These are phyloP conservation scores for Megaceryle torquata DNA, from an alignment of 2,113 vertebrate genomes.

Conservation along the genomic window DNA sequence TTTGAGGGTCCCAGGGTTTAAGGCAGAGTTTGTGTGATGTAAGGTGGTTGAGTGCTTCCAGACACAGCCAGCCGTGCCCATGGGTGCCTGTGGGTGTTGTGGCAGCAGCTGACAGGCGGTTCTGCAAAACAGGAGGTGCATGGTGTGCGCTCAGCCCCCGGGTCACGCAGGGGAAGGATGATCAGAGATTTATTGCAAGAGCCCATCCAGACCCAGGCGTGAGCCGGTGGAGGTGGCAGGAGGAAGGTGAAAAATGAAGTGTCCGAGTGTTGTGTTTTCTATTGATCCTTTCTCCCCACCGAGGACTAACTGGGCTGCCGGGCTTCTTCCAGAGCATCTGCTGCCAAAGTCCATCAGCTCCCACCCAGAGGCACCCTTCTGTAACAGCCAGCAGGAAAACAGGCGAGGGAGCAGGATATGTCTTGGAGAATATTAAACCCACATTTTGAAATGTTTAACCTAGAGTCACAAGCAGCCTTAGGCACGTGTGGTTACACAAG, in stretches of 20 bases:
- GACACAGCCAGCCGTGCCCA: rapidly evolving
- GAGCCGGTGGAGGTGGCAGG: background rate
- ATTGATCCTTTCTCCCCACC: background rate
- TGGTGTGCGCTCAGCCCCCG: background rate
- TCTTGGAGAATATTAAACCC: slow-evolving; percentile 1
- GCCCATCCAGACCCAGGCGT: background rate
- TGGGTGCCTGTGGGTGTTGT: rapidly evolving
- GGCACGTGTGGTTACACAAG: background rate
- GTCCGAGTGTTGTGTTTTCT: background rate
- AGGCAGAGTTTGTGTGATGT: background rate
- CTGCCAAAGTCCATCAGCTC: background rate
- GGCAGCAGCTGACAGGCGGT: rapidly evolving
- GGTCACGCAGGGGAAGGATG: background rate
- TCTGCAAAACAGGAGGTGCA: background rate
- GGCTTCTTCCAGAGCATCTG: background rate
- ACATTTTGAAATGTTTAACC: slow-evolving; percentile 12
- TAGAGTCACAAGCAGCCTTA: background rate
- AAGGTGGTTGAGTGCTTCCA: rapidly evolving
- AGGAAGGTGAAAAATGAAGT: rapidly evolving
- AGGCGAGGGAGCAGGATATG: background rate
- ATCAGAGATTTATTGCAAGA: rapidly evolving
- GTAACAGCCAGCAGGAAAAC: background rate
- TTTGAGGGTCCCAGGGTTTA: background rate
- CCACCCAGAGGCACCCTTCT: background rate
- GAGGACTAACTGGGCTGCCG: rapidly evolving